phyloP scores from a whole-genome alignment of 1,140 invertebrate species.

The Papilio dardanus region DNA sequence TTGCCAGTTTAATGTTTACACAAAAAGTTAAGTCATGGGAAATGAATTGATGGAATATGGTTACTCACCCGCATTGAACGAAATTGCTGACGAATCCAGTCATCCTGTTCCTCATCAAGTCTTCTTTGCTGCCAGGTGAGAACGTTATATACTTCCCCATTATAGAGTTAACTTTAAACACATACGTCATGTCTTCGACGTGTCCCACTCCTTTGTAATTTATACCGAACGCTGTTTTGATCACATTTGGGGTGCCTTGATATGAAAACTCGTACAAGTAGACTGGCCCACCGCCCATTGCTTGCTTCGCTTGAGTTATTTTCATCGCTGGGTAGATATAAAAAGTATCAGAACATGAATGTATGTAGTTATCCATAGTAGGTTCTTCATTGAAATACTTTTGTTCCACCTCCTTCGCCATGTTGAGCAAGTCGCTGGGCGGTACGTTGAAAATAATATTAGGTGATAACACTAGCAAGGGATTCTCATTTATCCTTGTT shows the following conservation, averaged over 20 bases:
- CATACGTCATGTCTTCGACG: constrained; percentile 66
- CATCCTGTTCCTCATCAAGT: constrained; percentile 55
- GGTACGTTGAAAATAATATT: constrained; percentile 51
- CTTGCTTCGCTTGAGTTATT: constrained; percentile 50
- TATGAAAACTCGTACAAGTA: constrained; percentile 66
- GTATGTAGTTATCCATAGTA: constrained; percentile 56
- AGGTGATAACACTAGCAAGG: constrained; percentile 47
- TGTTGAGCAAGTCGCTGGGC: constrained; percentile 38
- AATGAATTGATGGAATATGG: too few relatives aligned
- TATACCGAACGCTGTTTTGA: constrained; percentile 48
- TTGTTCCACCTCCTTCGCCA: constrained; percentile 48
- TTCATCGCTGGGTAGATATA: constrained; percentile 66
- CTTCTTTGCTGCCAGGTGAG: constrained; percentile 40
- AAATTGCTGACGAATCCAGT: constrained; percentile 59
- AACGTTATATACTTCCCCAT: constrained; percentile 40
- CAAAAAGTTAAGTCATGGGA: too few relatives aligned
- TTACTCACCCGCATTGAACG: constrained; percentile 57
- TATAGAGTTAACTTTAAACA: constrained; percentile 60
- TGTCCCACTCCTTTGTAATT: constrained; percentile 61
- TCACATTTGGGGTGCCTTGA: constrained; percentile 50
- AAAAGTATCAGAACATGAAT: constrained; percentile 56
- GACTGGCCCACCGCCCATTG: constrained; percentile 48
- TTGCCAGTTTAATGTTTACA: too few relatives aligned
- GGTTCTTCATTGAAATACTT: constrained; percentile 56
- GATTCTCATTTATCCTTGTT: constrained; percentile 51